Conservation (phyloP, 23 tunicate species). For the Oikopleura vanhoeffeni region DNA sequence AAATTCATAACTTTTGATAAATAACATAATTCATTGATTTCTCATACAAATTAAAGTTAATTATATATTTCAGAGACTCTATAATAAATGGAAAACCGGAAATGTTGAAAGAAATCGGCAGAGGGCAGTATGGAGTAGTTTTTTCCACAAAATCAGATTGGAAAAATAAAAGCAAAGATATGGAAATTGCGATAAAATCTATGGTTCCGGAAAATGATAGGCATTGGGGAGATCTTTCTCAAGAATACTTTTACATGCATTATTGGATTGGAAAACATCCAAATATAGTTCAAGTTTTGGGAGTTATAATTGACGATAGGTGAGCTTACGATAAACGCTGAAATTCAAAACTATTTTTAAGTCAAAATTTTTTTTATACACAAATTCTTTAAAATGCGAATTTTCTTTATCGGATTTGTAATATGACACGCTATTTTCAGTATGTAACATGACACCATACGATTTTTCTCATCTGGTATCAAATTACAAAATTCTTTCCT, state of each 20-base stretch:
- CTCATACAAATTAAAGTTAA: too few species aligned
- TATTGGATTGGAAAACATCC: slow-evolving; percentile 30
- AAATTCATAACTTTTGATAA: too few species aligned
- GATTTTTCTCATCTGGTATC: too few species aligned
- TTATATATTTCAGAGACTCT: background rate
- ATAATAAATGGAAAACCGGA: slow-evolving; percentile 22
- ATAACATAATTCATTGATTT: too few species aligned
- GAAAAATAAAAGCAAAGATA: background rate
- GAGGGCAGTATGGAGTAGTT: slow-evolving; percentile 58
- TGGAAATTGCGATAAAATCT: slow-evolving; percentile 31
- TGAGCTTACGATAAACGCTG: slow-evolving; percentile 17
- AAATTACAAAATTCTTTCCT: too few species aligned
- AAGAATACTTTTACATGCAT: slow-evolving; percentile 42
- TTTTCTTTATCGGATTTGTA: too few species aligned
- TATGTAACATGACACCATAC: too few species aligned
- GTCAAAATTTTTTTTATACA: too few species aligned
- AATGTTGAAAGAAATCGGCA: slow-evolving; percentile 32
- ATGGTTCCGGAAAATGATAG: slow-evolving; percentile 41
- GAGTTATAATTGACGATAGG: slow-evolving; percentile 32
- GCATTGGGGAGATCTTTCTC: slow-evolving; percentile 40
- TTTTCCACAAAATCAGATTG: slow-evolving; percentile 7
- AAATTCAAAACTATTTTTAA: too few species aligned
- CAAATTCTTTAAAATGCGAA: too few species aligned
- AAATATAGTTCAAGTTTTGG: slow-evolving; percentile 33
- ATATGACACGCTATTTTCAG: too few species aligned